phyloP scores from a whole-genome alignment of 2,888 invertebrate genomes.

The Hypsopygia costalis region DNA sequence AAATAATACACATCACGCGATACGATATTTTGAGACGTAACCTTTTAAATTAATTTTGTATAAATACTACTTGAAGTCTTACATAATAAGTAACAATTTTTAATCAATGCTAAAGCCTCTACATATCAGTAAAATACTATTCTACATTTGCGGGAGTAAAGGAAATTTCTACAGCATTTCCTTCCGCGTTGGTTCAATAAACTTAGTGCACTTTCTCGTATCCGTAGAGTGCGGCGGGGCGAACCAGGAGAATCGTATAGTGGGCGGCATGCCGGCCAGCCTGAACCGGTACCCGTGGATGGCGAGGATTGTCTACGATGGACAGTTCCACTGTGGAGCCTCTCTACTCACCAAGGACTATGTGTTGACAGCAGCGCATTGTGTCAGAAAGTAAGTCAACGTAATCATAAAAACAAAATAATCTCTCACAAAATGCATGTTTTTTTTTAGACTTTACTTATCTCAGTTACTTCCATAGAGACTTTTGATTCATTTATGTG shows the following conservation, averaged over 20 bases:
- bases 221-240: conserved; percentile 88
- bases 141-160: background rate
- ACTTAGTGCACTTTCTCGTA: conserved; percentile 11
- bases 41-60: too few relatives aligned
- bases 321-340: conserved; percentile 93
- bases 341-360: conserved; percentile 91
- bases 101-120: too few relatives aligned
- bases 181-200: conserved; percentile 21
- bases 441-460: too few relatives aligned
- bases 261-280: conserved; percentile 90
- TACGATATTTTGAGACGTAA: too few relatives aligned
- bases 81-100: too few relatives aligned
- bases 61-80: too few relatives aligned
- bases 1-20: too few relatives aligned
- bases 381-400: conserved; percentile 85
- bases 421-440: too few relatives aligned
- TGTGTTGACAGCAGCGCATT: conserved; percentile 93
- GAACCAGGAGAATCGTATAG: conserved; percentile 93
- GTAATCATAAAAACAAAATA: too few relatives aligned
- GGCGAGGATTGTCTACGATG: conserved; percentile 91
- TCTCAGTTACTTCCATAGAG: too few relatives aligned
- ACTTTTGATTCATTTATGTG: too few relatives aligned
- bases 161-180: conserved; percentile 6
- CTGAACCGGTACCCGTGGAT: conserved; percentile 94
- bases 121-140: too few relatives aligned